Percentiles rank a stretch among this genome's conserved stretches.
phyloP scores from a whole-genome alignment of 2,888 invertebrate species.

The Isoperla grammatica region DNA sequence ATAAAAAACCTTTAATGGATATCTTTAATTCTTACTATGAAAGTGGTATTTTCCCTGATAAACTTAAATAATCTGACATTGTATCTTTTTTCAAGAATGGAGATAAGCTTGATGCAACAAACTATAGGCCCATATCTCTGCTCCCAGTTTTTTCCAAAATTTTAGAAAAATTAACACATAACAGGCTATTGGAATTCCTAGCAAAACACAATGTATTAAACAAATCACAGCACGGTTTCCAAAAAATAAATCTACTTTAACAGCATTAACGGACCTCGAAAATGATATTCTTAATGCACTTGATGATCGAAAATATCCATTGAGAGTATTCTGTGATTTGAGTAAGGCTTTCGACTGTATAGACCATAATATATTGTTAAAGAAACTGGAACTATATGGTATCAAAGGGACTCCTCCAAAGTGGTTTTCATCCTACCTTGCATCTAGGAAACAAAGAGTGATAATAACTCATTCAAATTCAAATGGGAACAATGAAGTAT shows the following conservation, averaged over 20 bases:
- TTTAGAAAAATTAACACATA: slow-evolving; percentile 18
- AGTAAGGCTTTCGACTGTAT: slow-evolving; percentile 25
- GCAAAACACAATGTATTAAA: not conserved
- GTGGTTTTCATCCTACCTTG: slow-evolving; percentile 17
- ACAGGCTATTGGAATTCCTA: slow-evolving; percentile 7
- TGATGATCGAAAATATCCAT: not conserved
- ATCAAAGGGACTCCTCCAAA: slow-evolving; percentile 7
- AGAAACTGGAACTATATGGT: slow-evolving; percentile 16
- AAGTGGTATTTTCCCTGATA: slow-evolving; percentile 15
- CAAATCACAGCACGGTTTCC: slow-evolving; percentile 21
- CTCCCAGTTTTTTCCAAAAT: slow-evolving; percentile 19
- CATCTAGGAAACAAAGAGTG: slow-evolving; percentile 7
- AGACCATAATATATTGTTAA: slow-evolving; percentile 14
- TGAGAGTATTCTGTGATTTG: slow-evolving; percentile 19
- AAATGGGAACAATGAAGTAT: not conserved
- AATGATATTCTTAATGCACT: slow-evolving; percentile 6
- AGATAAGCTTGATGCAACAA: slow-evolving; percentile 3
- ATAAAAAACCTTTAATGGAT: slow-evolving; percentile 12
- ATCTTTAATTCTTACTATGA: slow-evolving; percentile 18
- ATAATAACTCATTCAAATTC: not conserved
- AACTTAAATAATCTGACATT: slow-evolving; percentile 20
- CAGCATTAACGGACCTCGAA: slow-evolving; percentile 8
- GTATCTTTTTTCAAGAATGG: slow-evolving; percentile 20
- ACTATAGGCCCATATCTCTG: slow-evolving; percentile 25
- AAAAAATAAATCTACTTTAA: slow-evolving; percentile 11